Conservation (phyloP, 2,113 vertebrate species). For the Xiphophorus hellerii region DNA sequence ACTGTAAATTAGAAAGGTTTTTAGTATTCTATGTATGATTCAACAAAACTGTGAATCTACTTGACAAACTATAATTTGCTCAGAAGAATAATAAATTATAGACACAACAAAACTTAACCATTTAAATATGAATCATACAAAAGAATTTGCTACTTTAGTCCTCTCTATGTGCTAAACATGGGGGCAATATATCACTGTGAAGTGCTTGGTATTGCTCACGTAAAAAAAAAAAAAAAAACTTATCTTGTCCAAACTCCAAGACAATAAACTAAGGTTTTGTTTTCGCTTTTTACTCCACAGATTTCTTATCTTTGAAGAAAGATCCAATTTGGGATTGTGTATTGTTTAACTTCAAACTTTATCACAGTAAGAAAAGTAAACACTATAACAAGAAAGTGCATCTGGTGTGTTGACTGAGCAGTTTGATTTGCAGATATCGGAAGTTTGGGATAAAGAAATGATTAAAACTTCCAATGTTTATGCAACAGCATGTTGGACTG, state of each 20-base stretch:
- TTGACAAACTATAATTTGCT: neutral
- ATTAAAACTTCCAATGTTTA: neutral
- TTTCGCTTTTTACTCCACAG: conserved; percentile 8
- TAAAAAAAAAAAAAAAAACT: neutral
- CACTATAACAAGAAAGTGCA: conserved; percentile 5
- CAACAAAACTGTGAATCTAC: neutral
- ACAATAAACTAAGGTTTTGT: neutral
- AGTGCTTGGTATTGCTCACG: neutral
- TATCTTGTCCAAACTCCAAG: conserved; percentile 3
- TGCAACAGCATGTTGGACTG: neutral
- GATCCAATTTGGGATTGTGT: neutral
- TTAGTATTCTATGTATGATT: neutral
- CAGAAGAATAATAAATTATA: neutral
- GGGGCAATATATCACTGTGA: conserved; percentile 1
- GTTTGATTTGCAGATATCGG: conserved; percentile 1
- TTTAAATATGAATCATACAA: neutral
- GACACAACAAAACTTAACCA: neutral
- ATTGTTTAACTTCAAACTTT: neutral
- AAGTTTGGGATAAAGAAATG: neutral
- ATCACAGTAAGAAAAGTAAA: neutral
- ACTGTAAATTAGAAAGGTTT: neutral
- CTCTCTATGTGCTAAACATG: neutral
- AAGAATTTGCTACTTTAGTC: neutral
- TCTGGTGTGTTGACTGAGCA: neutral
- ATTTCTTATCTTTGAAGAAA: neutral